A percentile compares a stretch with the other conserved stretches of the same genome.
Conservation (phyloP, 2,888 invertebrate genomes). For the Epirrita christyi region DNA sequence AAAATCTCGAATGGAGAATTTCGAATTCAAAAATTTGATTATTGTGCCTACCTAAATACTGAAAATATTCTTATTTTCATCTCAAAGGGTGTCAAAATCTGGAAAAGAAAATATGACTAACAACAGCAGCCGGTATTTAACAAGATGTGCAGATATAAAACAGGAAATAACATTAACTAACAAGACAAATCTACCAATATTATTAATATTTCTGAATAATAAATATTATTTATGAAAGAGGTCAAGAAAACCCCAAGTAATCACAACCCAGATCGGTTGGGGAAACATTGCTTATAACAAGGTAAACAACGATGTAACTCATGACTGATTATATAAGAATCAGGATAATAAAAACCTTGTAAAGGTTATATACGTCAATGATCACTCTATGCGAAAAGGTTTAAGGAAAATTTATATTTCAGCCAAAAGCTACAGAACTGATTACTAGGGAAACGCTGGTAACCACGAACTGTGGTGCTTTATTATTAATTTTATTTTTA, state of each 20-base stretch:
- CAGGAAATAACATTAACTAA: background rate
- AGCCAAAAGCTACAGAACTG: too few species aligned
- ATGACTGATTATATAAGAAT: background rate
- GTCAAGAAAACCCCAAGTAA: conserved; percentile 6
- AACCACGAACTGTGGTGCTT: too few species aligned
- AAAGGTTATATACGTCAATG: too few species aligned
- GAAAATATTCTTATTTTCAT: too few species aligned
- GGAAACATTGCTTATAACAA: background rate
- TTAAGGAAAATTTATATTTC: too few species aligned
- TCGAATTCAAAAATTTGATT: background rate
- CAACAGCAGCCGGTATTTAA: conserved; percentile 3
- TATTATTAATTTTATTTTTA: too few species aligned
- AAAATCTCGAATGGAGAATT: too few species aligned
- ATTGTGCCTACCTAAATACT: too few species aligned
- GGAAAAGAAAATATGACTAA: background rate
- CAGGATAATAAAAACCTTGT: too few species aligned
- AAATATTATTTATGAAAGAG: conserved; percentile 3
- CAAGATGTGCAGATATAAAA: conserved; percentile 3
- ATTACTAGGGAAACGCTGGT: too few species aligned
- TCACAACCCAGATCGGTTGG: background rate
- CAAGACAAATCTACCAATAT: background rate
- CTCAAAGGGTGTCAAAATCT: too few species aligned
- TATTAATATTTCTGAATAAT: background rate
- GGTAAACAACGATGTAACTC: background rate
- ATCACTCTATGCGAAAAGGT: too few species aligned